A percentile compares a stretch with the other conserved stretches of the same genome.
These are phyloP conservation scores for Petroica traversi DNA, from an alignment of 2,113 vertebrate species.

Conservation along the genomic window DNA sequence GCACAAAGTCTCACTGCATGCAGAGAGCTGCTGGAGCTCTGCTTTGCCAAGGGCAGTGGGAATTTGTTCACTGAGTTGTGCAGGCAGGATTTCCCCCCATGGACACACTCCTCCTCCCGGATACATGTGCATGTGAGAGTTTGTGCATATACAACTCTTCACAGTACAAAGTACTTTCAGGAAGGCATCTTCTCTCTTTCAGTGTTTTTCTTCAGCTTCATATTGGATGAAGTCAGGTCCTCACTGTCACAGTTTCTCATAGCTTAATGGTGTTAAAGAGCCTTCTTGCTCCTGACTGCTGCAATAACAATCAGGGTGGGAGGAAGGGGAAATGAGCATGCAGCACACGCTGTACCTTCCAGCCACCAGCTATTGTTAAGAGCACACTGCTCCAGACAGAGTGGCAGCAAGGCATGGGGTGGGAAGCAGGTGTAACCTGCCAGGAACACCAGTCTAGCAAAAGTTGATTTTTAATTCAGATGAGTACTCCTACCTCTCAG, in stretches of 20 bases:
- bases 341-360: conserved; percentile 70
- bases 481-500: neutral
- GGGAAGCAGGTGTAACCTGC: conserved; percentile 58
- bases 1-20: neutral
- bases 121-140: neutral
- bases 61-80: neutral
- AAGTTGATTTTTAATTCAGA: conserved; percentile 9
- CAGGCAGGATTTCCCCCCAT: conserved; percentile 3
- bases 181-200: conserved; percentile 1
- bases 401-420: conserved; percentile 53
- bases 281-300: neutral
- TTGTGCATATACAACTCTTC: neutral
- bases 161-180: neutral
- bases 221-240: neutral
- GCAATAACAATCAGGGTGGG: conserved; percentile 57
- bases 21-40: neutral
- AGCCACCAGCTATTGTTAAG: conserved; percentile 78
- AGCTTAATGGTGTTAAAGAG: conserved; percentile 27
- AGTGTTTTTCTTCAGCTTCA: neutral
- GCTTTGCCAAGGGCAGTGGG: neutral
- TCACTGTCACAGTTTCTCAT: conserved; percentile 23
- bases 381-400: conserved; percentile 58
- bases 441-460: conserved; percentile 29
- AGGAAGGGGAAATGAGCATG: conserved; percentile 74
- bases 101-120: neutral